phyloP scores from a whole-genome alignment of 2,888 invertebrate species.

The Rotaria sp. region DNA sequence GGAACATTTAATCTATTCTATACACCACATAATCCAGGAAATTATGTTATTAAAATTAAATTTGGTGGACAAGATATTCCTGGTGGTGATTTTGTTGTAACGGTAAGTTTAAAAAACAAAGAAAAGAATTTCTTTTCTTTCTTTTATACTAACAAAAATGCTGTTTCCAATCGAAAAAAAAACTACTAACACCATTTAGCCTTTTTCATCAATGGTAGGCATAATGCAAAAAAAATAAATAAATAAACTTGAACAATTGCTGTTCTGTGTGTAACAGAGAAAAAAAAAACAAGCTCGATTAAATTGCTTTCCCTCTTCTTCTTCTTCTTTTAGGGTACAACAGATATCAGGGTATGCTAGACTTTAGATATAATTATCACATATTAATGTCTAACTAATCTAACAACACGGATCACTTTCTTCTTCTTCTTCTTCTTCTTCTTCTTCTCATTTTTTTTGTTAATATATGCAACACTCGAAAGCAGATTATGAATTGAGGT shows the following conservation, averaged over 20 bases:
- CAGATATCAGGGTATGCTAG: not conserved
- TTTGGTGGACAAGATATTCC: slow-evolving; percentile 72
- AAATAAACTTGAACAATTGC: not conserved
- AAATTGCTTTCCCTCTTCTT: not conserved
- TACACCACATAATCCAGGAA: slow-evolving; percentile 58
- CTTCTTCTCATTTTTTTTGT: too few relatives aligned
- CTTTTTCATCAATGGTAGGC: not conserved
- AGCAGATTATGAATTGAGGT: not conserved
- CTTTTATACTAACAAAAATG: not conserved
- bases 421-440: not conserved
- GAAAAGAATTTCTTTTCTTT: not conserved
- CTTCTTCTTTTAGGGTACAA: not conserved
- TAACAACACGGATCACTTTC: not conserved
- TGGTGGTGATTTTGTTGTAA: slow-evolving; percentile 51
- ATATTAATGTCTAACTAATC: not conserved
- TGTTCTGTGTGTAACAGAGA: not conserved
- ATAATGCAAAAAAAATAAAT: not conserved
- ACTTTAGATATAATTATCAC: not conserved
- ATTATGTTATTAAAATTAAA: slow-evolving; percentile 75
- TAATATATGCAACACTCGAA: too few relatives aligned
- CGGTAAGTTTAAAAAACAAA: slow-evolving; percentile 32
- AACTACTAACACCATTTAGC: not conserved
- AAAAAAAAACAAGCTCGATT: not conserved
- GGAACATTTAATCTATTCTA: slow-evolving; percentile 66
- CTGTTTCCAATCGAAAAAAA: not conserved